Conservation (phyloP, 2,113 vertebrate species). For the Scophthalmus maximus region DNA sequence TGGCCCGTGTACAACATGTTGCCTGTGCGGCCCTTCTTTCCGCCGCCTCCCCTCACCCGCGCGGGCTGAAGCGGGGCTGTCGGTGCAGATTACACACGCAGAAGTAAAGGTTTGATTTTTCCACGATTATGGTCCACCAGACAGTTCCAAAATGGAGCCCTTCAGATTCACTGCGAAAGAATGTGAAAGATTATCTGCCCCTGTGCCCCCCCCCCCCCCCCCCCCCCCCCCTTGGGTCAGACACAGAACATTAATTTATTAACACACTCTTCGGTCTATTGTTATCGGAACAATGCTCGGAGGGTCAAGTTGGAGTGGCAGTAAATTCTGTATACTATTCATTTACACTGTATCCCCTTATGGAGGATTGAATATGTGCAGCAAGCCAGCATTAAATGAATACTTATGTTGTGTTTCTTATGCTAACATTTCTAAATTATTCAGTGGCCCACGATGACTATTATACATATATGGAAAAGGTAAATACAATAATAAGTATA, state of each 20-base stretch:
- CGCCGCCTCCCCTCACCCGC: constrained; percentile 35
- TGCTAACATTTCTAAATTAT: too few species aligned
- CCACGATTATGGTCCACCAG: not conserved
- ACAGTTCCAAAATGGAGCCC: constrained; percentile 27
- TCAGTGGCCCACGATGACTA: too few species aligned
- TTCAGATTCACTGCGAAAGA: constrained; percentile 14
- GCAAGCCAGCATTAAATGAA: not conserved
- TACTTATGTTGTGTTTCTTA: too few species aligned
- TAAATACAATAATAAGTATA: too few species aligned
- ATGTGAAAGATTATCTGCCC: constrained; percentile 21
- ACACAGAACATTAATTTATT: not conserved
- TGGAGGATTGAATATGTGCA: not conserved
- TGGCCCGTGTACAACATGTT: constrained; percentile 62
- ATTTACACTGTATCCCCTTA: not conserved
- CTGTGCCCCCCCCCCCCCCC: not conserved
- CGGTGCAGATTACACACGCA: constrained; percentile 8
- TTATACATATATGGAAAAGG: too few species aligned
- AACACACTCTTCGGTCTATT: not conserved
- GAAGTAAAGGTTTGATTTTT: constrained; percentile 15
- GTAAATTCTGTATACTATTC: not conserved
- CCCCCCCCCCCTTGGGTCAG: not conserved
- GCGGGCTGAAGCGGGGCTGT: constrained; percentile 3
- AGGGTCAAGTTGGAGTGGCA: not conserved
- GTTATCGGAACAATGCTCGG: not conserved
- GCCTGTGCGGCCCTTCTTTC: constrained; percentile 29